Conservation (phyloP, 2,888 invertebrate species). For the Synanthedon andrenaeformis region DNA sequence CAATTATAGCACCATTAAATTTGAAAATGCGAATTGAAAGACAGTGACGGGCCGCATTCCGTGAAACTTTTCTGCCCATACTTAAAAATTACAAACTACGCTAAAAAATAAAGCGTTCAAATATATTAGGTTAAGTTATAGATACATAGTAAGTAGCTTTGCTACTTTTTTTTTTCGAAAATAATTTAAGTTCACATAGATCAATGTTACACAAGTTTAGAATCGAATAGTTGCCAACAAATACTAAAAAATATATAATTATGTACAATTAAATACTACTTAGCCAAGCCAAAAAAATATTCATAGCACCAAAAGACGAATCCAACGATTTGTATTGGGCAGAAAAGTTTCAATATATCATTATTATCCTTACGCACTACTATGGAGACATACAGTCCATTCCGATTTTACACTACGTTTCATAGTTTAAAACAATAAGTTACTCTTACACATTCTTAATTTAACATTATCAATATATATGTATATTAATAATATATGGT, state of each 20-base stretch:
- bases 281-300: constrained; percentile 61
- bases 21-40: constrained; percentile 12
- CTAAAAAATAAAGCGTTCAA: constrained; percentile 46
- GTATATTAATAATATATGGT: constrained; percentile 63
- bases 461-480: constrained; percentile 44
- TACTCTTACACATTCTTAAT: constrained; percentile 51
- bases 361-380: constrained; percentile 8
- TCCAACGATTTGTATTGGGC: constrained; percentile 42
- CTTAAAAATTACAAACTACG: constrained; percentile 41
- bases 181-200: constrained; percentile 1
- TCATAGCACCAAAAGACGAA: constrained; percentile 63
- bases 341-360: constrained; percentile 56
- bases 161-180: constrained; percentile 5
- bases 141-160: constrained; percentile 4
- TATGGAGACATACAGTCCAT: constrained; percentile 41
- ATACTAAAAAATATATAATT: constrained; percentile 37
- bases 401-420: constrained; percentile 36
- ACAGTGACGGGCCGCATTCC: constrained; percentile 43
- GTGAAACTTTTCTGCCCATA: constrained; percentile 64
- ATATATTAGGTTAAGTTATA: constrained; percentile 22
- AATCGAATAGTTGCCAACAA: constrained; percentile 56
- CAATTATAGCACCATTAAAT: not conserved
- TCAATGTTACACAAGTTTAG: constrained; percentile 14
- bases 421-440: constrained; percentile 51
- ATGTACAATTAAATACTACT: constrained; percentile 52